Conservation (phyloP, 2,888 invertebrate genomes). For the Dryadula phaetusa region DNA sequence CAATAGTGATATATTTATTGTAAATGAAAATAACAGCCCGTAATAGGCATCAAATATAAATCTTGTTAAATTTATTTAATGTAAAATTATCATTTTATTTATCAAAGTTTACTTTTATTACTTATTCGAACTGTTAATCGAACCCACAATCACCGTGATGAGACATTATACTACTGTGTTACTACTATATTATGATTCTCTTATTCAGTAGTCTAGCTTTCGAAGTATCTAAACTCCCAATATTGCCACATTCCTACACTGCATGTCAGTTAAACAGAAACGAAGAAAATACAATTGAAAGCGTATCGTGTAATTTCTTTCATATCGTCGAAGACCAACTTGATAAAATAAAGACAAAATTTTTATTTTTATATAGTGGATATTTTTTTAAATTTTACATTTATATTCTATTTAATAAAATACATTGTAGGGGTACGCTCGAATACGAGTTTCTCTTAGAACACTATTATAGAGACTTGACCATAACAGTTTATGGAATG, state of each 20-base stretch:
- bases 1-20: too few relatives aligned
- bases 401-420: not conserved
- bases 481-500: too few relatives aligned
- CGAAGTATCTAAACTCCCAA: slow-evolving; percentile 14
- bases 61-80: too few relatives aligned
- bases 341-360: slow-evolving; percentile 7
- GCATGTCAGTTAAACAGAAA: slow-evolving; percentile 37
- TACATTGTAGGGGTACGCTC: not conserved
- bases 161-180: too few relatives aligned
- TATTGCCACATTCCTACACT: slow-evolving; percentile 39
- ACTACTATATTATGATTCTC: not conserved
- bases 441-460: not conserved
- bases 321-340: slow-evolving; percentile 32
- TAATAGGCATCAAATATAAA: too few relatives aligned
- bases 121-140: too few relatives aligned
- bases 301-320: slow-evolving; percentile 39
- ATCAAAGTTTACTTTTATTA: too few relatives aligned
- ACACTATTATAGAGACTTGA: not conserved
- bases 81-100: too few relatives aligned
- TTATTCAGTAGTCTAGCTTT: not conserved
- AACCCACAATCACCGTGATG: too few relatives aligned
- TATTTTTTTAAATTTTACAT: not conserved
- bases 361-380: not conserved
- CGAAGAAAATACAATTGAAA: slow-evolving; percentile 30
- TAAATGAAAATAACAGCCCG: too few relatives aligned